Conservation (phyloP, 2,113 vertebrate genomes). For the Clarias gariepinus region DNA sequence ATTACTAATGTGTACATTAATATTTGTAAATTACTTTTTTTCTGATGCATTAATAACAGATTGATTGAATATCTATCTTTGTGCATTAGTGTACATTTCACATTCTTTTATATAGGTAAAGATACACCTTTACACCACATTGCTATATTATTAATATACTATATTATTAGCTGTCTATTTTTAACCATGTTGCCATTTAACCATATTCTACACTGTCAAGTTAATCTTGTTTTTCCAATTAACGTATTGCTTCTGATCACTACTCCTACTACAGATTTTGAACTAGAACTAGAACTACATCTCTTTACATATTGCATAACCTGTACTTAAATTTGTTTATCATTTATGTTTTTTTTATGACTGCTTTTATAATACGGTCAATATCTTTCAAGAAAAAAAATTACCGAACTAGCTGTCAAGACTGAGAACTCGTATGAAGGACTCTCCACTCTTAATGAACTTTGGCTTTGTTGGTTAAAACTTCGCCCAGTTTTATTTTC, state of each 20-base stretch:
- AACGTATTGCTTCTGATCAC: neutral
- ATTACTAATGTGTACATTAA: neutral
- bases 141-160: neutral
- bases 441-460: neutral
- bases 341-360: neutral
- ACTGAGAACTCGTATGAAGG: neutral
- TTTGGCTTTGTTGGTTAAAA: neutral
- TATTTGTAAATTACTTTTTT: neutral
- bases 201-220: neutral
- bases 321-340: neutral
- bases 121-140: neutral
- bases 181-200: neutral
- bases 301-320: no score
- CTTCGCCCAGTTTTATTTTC: neutral
- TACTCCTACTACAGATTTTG: neutral
- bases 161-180: neutral
- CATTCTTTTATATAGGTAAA: neutral
- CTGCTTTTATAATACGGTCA: neutral
- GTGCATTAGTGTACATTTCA: neutral
- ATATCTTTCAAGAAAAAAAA: neutral
- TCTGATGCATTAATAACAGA: neutral
- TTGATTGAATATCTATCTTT: neutral
- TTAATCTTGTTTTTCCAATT: neutral
- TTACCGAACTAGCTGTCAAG: neutral
- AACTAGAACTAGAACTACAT: neutral